phyloP scores from a whole-genome alignment of 2,113 vertebrate species.

The Apodemus sylvaticus region DNA sequence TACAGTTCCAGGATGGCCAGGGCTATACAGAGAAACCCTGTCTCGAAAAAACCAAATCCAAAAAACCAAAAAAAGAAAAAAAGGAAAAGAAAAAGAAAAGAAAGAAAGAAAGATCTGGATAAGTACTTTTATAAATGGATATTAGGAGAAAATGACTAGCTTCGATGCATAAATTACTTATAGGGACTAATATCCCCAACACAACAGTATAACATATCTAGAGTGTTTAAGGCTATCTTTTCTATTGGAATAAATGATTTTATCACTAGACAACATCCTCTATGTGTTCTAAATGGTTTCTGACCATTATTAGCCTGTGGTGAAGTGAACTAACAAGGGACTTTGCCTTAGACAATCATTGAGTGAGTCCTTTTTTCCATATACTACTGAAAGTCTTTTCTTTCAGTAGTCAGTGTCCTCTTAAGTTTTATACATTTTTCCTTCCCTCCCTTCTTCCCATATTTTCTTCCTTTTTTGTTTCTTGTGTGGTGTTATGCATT shows the following conservation, averaged over 20 bases:
- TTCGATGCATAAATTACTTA: slow-evolving; percentile 26
- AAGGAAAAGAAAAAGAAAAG: no score
- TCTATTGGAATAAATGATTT: slow-evolving; percentile 31
- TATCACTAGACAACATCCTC: slow-evolving; percentile 23
- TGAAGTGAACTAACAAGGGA: not conserved
- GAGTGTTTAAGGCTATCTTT: slow-evolving; percentile 24
- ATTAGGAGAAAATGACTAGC: not conserved
- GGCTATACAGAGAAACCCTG: no score
- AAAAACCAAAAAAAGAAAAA: no score
- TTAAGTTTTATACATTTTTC: slow-evolving; percentile 12
- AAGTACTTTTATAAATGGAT: slow-evolving; percentile 19
- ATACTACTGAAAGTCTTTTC: not conserved
- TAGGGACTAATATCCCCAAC: not conserved
- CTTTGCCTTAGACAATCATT: not conserved
- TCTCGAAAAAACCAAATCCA: no score
- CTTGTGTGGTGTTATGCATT: not conserved
- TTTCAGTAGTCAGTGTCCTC: not conserved
- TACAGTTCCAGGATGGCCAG: no score
- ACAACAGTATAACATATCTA: not conserved
- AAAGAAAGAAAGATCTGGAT: not conserved
- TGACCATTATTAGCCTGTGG: not conserved
- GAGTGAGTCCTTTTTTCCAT: not conserved
- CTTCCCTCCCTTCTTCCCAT: not conserved
- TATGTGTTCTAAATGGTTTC: slow-evolving; percentile 40
- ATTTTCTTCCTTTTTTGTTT: not conserved